Evolutionary conservation across 1,140 invertebrate species (phyloP), one percentile per base, ranked within the genome.

Genomic region (Thaumatotibia leucotreta): DNA sequence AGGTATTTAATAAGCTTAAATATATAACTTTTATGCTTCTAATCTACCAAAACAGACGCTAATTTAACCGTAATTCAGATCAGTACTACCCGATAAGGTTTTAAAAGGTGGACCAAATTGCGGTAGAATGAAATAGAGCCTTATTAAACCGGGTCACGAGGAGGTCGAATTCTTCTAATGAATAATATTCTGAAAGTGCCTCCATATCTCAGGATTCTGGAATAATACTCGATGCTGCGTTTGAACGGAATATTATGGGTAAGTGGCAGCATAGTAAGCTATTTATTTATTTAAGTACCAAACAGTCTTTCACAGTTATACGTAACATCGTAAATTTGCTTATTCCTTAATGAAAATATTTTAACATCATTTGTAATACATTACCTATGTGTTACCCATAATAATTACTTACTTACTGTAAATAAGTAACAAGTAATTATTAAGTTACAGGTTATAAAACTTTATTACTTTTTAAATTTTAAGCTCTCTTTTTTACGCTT

Each of bases 161-260:
- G 72, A 79, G 73, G 77, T 78, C 75, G 77, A 84, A 82, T 85
- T 81, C 76, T 83, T 79, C 65, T 84, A 84, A 85, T 84, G 80
- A 86, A 84, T 86, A 83, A 84, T 85, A 81, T 80, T 77, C 75
- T 72, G 45, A 62, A 75, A 84, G 52, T 76, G 76, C 50, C 69
- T 54, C 65, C 76, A 78, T 84, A 84, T 84, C 79, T 86, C 67
- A 58, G 75, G 75, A 82, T 83, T 76, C 71, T 33, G 58, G 69
- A 69, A 74, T 77, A 83, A 82, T 69, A 74, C 72, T 79, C 68
- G 17, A 62, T 76, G 83, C 73, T 68, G 22, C 69, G 74, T 84
- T 86, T 75, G 65, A 50, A 63, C 9, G 45, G 49, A 22, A 63
- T 64, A n/a, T n/a, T n/a, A n/a, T n/a, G n/a, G n/a, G n/a, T n/a